Base-by-base conservation (phyloP, 1,140 invertebrate species). In the Goniozus legneri region DNA sequence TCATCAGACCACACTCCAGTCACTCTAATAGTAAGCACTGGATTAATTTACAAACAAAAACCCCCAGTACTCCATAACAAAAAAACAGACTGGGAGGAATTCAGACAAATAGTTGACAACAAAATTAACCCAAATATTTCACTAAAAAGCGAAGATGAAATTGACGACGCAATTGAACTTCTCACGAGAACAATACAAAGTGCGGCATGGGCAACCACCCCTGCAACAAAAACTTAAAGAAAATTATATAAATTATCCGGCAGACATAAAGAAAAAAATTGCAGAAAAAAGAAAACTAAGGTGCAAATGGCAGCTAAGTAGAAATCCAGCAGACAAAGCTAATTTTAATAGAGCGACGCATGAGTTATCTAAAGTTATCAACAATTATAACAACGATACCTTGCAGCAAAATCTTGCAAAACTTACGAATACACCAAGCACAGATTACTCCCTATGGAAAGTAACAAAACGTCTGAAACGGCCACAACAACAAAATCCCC, bases 371-470 rank as follows among this genome's bases (percentile, higher is more conserved):
- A n/a, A n/a, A n/a, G n/a, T n/a, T n/a, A n/a, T n/a, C n/a, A n/a
- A n/a, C n/a, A n/a, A n/a, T n/a, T n/a, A n/a, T n/a, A n/a, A 34
- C 14, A 13, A 34, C 4, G 13, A 34, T 15, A 34, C 13, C 33
- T 12, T 34, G 6, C 33, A 34, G 33, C 33, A 6, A 13, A 34
- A n/a, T n/a, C n/a, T n/a, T 34, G 2, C 13, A 40, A 31, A 30
- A 2, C 2, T 48, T 16, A 22, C 36, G 24, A 1, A 27, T 2
- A 40, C 15, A 6, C 15, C 16, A 40, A 8, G 20, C 33, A 30
- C 38, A 0, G 47, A 53, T 8, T 60, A 56, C 18, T 60, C 56
- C 2, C 19, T 62, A 3, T 56, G 47, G 44, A 64, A 53, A 37
- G 52, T 48, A 7, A 57, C 52, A 1, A 55, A 39, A 35, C 24